phyloP scores from a whole-genome alignment of 2,113 vertebrate genomes.

The Mesembrinibis cayennensis region DNA sequence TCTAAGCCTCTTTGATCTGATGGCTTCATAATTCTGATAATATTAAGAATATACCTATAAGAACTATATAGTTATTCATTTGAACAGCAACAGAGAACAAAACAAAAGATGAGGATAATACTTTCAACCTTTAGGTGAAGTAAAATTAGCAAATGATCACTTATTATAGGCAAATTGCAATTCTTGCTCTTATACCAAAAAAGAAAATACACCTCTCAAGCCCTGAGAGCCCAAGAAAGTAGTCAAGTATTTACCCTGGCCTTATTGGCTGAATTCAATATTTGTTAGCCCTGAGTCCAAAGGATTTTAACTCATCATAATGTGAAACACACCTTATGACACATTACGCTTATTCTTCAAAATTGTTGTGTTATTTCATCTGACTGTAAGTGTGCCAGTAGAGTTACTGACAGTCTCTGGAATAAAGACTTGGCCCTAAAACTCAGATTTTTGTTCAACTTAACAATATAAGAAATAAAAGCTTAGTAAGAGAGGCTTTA shows the following conservation, averaged over 20 bases:
- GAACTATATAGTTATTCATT: neutral
- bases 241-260: neutral
- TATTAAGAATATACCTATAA: neutral
- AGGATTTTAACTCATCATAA: neutral
- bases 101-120: neutral
- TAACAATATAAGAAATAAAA: neutral
- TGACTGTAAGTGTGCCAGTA: neutral
- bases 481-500: neutral
- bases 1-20: neutral
- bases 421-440: neutral
- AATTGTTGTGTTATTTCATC: neutral
- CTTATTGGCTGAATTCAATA: neutral
- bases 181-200: neutral
- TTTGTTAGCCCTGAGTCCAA: neutral
- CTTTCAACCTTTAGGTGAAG: neutral
- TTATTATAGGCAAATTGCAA: neutral
- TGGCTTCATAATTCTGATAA: neutral
- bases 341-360: neutral
- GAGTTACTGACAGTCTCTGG: neutral
- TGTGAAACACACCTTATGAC: neutral
- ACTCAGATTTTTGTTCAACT: neutral
- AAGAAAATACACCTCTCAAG: neutral
- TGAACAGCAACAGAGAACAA: neutral
- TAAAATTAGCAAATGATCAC: neutral
- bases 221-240: neutral